A percentile compares a stretch with the other conserved stretches of the same genome.
Evolutionary conservation across 2,888 invertebrate genomes (phyloP).

Genomic region (Agrotis ipsilon): DNA sequence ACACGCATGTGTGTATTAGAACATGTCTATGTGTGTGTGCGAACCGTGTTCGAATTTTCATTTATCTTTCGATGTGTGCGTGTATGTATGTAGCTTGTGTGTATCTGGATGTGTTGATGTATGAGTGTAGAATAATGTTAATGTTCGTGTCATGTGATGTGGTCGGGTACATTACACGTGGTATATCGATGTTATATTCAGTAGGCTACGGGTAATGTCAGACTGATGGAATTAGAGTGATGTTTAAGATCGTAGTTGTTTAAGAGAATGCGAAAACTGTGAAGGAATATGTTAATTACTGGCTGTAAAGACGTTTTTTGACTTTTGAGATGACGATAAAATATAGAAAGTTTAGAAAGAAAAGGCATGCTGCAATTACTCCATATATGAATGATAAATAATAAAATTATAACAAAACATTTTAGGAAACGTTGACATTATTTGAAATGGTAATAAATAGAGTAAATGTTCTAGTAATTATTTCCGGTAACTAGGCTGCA

Average conservation of each 20-base stretch:
- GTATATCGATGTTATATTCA: conserved; percentile 28
- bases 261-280: not conserved
- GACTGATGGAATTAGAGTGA: conserved; percentile 12
- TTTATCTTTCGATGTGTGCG: conserved; percentile 21
- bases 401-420: too few relatives aligned
- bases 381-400: too few relatives aligned
- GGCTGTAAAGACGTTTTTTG: too few relatives aligned
- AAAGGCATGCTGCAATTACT: too few relatives aligned
- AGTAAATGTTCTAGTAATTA: not conserved
- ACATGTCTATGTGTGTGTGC: not conserved
- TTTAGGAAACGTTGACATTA: too few relatives aligned
- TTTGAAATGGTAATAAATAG: not conserved
- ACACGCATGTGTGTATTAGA: conserved; percentile 9
- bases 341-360: too few relatives aligned
- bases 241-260: not conserved
- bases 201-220: conserved; percentile 13
- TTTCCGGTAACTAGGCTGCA: not conserved
- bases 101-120: conserved; percentile 43
- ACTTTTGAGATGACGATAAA: too few relatives aligned
- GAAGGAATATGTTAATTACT: not conserved
- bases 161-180: conserved; percentile 42
- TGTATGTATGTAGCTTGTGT: conserved; percentile 12
- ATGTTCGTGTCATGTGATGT: conserved; percentile 51
- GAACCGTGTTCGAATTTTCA: conserved; percentile 33
- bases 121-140: conserved; percentile 37